These are phyloP conservation scores for Prorops nasuta DNA, from an alignment of 1,140 invertebrate species.

Conservation along the genomic window DNA sequence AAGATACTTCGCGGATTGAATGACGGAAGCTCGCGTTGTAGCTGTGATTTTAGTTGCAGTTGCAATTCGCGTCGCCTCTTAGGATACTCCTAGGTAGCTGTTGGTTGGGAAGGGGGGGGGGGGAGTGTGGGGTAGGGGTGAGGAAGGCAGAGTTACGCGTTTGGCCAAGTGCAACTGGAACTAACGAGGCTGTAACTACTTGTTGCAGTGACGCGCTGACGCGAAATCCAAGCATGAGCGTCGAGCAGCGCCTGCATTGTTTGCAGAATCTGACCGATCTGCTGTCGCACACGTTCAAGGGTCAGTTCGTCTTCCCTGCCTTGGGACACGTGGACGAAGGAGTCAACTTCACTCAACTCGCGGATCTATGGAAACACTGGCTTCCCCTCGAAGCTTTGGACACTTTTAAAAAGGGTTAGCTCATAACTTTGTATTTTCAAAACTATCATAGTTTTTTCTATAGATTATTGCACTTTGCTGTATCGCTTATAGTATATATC, in stretches of 20 bases:
- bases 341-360: constrained; percentile 63
- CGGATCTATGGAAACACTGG: constrained; percentile 77
- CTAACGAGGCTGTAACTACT: constrained; percentile 35
- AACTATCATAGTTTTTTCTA: no score
- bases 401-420: constrained; percentile 74
- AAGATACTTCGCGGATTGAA: no score
- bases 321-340: constrained; percentile 77
- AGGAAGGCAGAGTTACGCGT: no score
- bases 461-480: no score
- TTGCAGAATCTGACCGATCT: constrained; percentile 77
- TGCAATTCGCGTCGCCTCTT: no score
- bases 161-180: neutral
- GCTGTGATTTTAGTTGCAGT: no score
- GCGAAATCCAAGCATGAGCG: constrained; percentile 59
- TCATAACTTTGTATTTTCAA: neutral
- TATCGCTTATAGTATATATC: no score
- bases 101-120: neutral
- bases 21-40: no score
- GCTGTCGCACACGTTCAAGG: constrained; percentile 72
- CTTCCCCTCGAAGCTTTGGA: constrained; percentile 74
- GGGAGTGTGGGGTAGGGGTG: neutral
- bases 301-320: constrained; percentile 80
- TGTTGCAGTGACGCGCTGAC: constrained; percentile 67
- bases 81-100: no score
- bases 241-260: constrained; percentile 65